A percentile compares a stretch with the other conserved stretches of the same genome.
phyloP scores from a whole-genome alignment of 2,888 invertebrate species.

The Phengaris alcon region DNA sequence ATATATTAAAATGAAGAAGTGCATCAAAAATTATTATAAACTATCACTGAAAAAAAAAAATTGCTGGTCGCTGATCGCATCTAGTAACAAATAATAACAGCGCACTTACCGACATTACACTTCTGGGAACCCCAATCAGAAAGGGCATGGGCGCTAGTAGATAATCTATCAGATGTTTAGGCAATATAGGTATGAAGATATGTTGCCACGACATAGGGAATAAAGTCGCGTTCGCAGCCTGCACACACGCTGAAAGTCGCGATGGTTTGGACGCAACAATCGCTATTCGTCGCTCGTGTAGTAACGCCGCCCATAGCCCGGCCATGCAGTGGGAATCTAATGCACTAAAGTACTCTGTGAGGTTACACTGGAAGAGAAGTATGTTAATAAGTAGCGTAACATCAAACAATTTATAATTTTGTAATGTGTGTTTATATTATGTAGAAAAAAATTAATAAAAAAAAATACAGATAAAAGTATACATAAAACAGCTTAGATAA shows the following conservation, averaged over 20 bases:
- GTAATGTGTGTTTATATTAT: too few relatives aligned
- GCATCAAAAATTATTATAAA: too few relatives aligned
- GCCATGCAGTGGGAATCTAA: conserved; percentile 97
- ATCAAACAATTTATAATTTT: too few relatives aligned
- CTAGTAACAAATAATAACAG: background rate
- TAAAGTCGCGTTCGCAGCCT: conserved; percentile 95
- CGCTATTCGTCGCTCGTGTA: conserved; percentile 95
- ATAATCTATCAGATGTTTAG: conserved; percentile 92
- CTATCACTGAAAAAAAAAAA: too few relatives aligned
- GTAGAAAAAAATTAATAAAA: too few relatives aligned
- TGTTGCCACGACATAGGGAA: conserved; percentile 99
- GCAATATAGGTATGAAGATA: conserved; percentile 97
- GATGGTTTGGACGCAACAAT: conserved; percentile 94
- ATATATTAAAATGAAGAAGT: too few relatives aligned
- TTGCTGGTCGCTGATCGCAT: too few relatives aligned
- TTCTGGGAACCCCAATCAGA: conserved; percentile 95
- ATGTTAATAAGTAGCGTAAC: too few relatives aligned
- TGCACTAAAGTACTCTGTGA: conserved; percentile 99
- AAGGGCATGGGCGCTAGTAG: conserved; percentile 98
- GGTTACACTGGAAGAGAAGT: conserved; percentile 87
- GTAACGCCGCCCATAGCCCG: conserved; percentile 95
- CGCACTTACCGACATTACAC: conserved; percentile 84
- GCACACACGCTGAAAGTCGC: conserved; percentile 93
- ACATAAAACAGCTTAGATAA: too few relatives aligned
- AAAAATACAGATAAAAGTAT: too few relatives aligned